Conservation (phyloP, 2,888 invertebrate species). For the Dendrolimus houi region DNA sequence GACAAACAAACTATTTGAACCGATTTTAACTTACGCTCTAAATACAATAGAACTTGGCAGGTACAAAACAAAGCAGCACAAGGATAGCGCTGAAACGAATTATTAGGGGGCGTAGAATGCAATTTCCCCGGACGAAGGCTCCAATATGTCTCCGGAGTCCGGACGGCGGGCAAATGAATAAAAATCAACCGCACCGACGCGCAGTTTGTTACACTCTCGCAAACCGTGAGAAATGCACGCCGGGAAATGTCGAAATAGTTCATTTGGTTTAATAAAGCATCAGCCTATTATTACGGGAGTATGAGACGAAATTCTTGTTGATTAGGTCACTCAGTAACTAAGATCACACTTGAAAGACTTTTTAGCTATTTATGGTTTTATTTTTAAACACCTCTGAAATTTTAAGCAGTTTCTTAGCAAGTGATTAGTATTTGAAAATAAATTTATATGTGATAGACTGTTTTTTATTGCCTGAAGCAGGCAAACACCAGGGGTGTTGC, state of each 20-base stretch:
- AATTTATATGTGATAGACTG: too few species aligned
- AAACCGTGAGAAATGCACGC: constrained; percentile 4
- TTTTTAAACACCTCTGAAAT: too few species aligned
- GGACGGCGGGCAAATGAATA: constrained; percentile 34
- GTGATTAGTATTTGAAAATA: too few species aligned
- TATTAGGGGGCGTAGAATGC: constrained; percentile 35
- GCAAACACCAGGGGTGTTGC: too few species aligned
- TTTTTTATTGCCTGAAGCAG: too few species aligned
- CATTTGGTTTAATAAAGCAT: not conserved
- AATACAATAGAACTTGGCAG: not conserved
- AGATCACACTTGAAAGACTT: too few species aligned
- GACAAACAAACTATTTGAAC: too few species aligned
- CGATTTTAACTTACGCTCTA: too few species aligned
- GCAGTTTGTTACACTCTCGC: constrained; percentile 19
- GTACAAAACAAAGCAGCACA: constrained; percentile 5
- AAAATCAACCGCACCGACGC: constrained; percentile 35
- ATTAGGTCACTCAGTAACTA: too few species aligned
- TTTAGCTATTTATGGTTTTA: too few species aligned
- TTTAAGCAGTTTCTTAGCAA: too few species aligned
- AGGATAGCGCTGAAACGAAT: constrained; percentile 21
- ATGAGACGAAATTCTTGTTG: too few species aligned
- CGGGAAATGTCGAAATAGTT: constrained; percentile 1
- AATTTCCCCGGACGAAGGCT: constrained; percentile 34
- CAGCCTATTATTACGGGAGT: not conserved
- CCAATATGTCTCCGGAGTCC: constrained; percentile 33